Percentiles rank a stretch among this genome's conserved stretches.
Conservation (phyloP, 2,888 invertebrate genomes). For the Pseudanteris insignis region DNA sequence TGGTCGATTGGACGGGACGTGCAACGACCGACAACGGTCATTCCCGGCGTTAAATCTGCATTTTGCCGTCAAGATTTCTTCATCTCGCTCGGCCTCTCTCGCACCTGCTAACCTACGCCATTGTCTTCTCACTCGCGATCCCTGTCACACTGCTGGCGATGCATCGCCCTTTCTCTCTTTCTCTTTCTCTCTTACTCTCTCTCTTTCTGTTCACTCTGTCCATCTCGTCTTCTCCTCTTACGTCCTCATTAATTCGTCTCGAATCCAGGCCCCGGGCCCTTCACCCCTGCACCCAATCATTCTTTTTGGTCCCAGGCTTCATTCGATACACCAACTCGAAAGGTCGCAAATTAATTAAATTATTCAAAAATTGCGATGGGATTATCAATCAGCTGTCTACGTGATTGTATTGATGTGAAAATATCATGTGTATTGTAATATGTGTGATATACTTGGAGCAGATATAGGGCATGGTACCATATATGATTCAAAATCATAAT, state of each 20-base stretch:
- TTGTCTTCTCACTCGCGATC: too few relatives aligned
- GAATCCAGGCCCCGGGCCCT: slow-evolving; percentile 3
- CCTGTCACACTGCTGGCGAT: slow-evolving; percentile 24
- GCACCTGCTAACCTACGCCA: slow-evolving; percentile 4
- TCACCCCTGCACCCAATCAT: too few relatives aligned
- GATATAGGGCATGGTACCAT: too few relatives aligned
- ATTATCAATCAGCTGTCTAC: too few relatives aligned
- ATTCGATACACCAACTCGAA: slow-evolving; percentile 11
- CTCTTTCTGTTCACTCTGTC: slow-evolving; percentile 24
- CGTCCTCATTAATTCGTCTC: slow-evolving; percentile 38
- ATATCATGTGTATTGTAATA: too few relatives aligned
- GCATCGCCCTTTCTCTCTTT: too few relatives aligned
- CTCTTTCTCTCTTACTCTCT: neutral
- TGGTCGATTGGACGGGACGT: slow-evolving; percentile 50
- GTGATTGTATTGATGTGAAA: too few relatives aligned
- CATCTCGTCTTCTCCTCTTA: slow-evolving; percentile 29
- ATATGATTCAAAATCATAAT: too few relatives aligned
- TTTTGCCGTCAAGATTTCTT: slow-evolving; percentile 49
- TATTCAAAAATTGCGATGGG: too few relatives aligned
- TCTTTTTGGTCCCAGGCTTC: too few relatives aligned
- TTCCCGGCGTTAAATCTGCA: slow-evolving; percentile 55
- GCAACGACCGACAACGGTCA: slow-evolving; percentile 63
- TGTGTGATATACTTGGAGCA: too few relatives aligned
- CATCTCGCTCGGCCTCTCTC: slow-evolving; percentile 23
- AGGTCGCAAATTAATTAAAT: too few relatives aligned